Base-by-base conservation (phyloP, 2,113 vertebrate genomes). In the Hemiprocne comata region DNA sequence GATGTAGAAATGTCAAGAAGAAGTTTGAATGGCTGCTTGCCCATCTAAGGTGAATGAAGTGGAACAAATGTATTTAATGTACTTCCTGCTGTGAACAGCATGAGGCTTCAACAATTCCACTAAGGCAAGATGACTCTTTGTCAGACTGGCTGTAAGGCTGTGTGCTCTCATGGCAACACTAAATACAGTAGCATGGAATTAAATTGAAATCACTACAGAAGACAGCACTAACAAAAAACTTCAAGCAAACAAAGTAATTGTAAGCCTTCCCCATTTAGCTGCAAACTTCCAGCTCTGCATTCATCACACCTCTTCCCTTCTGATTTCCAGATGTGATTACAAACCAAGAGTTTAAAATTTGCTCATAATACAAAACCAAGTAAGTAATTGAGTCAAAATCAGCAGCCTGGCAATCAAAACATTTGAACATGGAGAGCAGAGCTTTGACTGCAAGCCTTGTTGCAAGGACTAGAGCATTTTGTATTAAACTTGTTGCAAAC, bases 51-150 rank as follows among this genome's bases (percentile, higher is more conserved):
- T 89, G 86, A 93, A 76, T 13, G 36, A 78, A 86, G 66, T 78
- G 78, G 93, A 97, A 97, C 48, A 97, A 97, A 97, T 95, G 85
- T 93, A 94, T 92, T 95, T 91, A 89, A 88, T 79, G 80, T 73
- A 85, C 55, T 81, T 93, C 90, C 77, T 94, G 44, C 89, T 94
- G 95, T 42, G 87, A 96, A 60, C 72, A 61, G 95, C 70, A 74
- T 93, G 91, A 81, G 79, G 74, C 79, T 96, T 93, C 87, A 96
- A 77, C 87, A 97, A 93, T 86, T 94, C 74, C 67, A 61, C 70
- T 76, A 80, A 55, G 24, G 81, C 65, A 66, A 87, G 51, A 81
- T 36, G 50, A 50, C 31, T 62, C 74, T 89, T 64, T 76, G 51
- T 80, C 74, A 88, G 72, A 29, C 36, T 71, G n/a, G 28, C 21